Percentiles rank a stretch among this genome's conserved stretches.
Conservation (phyloP, 2,888 invertebrate species). For the Chloroclystis v-ata region DNA sequence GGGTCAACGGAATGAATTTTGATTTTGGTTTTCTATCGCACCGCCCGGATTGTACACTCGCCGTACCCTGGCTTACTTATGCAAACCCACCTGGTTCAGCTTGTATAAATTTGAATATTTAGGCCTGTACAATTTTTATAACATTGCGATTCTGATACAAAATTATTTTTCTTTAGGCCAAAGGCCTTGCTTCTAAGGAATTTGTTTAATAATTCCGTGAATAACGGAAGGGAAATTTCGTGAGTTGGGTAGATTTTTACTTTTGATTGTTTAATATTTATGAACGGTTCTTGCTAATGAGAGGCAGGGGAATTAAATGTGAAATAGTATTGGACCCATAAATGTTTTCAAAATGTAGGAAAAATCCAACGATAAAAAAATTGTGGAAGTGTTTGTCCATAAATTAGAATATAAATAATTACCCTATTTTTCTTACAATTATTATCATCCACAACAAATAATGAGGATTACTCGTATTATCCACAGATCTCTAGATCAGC, state of each 20-base stretch:
- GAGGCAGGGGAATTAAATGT: conserved; percentile 22
- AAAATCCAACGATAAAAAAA: conserved; percentile 49
- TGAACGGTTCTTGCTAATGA: conserved; percentile 28
- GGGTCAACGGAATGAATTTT: conserved; percentile 72
- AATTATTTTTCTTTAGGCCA: conserved; percentile 36
- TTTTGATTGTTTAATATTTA: conserved; percentile 32
- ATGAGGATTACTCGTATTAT: no score
- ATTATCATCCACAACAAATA: no score
- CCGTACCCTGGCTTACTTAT: conserved; percentile 50
- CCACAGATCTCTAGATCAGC: no score
- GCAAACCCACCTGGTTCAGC: conserved; percentile 46
- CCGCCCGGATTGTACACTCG: conserved; percentile 46
- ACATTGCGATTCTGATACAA: conserved; percentile 45
- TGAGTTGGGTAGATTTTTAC: conserved; percentile 26
- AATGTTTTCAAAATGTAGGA: conserved; percentile 27
- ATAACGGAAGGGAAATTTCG: conserved; percentile 25
- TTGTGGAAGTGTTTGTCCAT: conserved; percentile 30
- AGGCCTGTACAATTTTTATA: conserved; percentile 47
- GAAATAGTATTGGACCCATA: conserved; percentile 24
- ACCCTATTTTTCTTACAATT: not conserved
- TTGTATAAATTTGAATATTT: conserved; percentile 58
- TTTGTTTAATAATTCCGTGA: conserved; percentile 32
- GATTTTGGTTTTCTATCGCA: conserved; percentile 65
- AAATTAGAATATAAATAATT: not conserved
- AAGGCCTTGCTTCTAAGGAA: conserved; percentile 30